phyloP scores from a whole-genome alignment of 2,888 invertebrate genomes.

The Ethmia dodecea region DNA sequence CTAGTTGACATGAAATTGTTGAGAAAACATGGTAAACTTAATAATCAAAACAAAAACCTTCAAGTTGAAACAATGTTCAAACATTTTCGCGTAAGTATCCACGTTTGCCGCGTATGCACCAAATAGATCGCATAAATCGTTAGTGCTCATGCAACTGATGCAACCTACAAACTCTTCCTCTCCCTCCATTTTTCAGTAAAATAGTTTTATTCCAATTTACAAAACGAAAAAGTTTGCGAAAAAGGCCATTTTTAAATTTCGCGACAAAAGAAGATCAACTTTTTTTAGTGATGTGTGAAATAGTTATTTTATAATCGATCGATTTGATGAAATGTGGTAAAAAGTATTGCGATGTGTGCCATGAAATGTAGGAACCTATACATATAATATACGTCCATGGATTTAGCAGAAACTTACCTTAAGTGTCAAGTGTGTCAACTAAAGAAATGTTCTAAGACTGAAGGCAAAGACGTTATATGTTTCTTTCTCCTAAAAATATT shows the following conservation, averaged over 20 bases:
- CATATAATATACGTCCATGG: no score
- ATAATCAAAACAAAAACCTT: slow-evolving; percentile 5
- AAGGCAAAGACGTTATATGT: no score
- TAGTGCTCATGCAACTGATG: slow-evolving; percentile 67
- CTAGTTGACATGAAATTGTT: not conserved
- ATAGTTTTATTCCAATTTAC: slow-evolving; percentile 5
- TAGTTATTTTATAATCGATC: slow-evolving; percentile 1
- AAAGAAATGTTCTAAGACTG: no score
- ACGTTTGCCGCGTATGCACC: slow-evolving; percentile 57
- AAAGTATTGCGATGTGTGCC: no score
- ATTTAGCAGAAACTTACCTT: no score
- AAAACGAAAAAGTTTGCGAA: slow-evolving; percentile 13
- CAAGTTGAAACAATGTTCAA: slow-evolving; percentile 38
- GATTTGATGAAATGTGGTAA: not conserved
- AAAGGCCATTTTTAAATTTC: slow-evolving; percentile 29
- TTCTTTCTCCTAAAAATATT: no score
- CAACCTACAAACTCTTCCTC: slow-evolving; percentile 70
- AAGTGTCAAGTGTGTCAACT: no score
- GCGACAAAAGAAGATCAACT: slow-evolving; percentile 22
- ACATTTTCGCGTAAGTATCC: slow-evolving; percentile 63
- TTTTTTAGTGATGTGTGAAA: not conserved
- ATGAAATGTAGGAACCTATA: no score
- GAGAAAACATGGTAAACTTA: not conserved
- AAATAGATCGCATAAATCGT: slow-evolving; percentile 71
- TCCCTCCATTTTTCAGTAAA: slow-evolving; percentile 45